A percentile compares a stretch with the other conserved stretches of the same genome.
Conservation (phyloP, 1,140 invertebrate genomes). For the Asbolus verrucosus region DNA sequence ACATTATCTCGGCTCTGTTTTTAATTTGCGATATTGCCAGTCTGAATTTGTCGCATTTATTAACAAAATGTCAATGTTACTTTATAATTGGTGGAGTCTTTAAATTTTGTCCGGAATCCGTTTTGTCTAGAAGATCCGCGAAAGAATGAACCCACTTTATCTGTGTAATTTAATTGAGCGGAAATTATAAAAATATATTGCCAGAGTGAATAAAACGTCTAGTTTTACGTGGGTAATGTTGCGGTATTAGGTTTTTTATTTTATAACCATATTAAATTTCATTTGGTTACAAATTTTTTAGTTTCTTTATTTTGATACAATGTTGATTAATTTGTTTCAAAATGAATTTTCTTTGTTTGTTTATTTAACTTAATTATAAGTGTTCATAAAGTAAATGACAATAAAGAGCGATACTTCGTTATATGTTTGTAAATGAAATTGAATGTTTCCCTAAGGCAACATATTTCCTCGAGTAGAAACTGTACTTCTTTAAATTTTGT, state of each 20-base stretch:
- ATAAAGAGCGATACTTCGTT: slow-evolving; percentile 2
- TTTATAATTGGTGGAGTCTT: no score
- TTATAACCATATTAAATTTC: not conserved
- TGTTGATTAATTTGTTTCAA: no score
- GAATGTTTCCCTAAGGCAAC: slow-evolving; percentile 19
- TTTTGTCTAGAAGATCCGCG: no score
- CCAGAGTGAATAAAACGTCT: not conserved
- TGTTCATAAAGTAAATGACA: not conserved
- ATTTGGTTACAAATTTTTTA: not conserved
- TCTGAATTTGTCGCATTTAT: no score
- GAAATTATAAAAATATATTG: not conserved
- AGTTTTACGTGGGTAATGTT: not conserved
- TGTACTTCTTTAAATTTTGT: slow-evolving; percentile 34
- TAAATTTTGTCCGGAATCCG: no score
- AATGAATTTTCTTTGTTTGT: no score
- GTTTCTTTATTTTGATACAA: not conserved
- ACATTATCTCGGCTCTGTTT: no score
- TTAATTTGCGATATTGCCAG: not conserved
- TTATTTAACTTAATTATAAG: not conserved
- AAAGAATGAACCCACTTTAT: not conserved
- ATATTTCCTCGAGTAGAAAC: slow-evolving; percentile 38
- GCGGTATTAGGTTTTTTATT: not conserved
- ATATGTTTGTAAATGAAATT: slow-evolving; percentile 27
- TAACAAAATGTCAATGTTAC: no score
- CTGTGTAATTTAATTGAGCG: not conserved